Evolutionary conservation across 1,140 invertebrate species (phyloP), one percentile per base, ranked within the genome.

Genomic region (Drosophila nikananu): DNA sequence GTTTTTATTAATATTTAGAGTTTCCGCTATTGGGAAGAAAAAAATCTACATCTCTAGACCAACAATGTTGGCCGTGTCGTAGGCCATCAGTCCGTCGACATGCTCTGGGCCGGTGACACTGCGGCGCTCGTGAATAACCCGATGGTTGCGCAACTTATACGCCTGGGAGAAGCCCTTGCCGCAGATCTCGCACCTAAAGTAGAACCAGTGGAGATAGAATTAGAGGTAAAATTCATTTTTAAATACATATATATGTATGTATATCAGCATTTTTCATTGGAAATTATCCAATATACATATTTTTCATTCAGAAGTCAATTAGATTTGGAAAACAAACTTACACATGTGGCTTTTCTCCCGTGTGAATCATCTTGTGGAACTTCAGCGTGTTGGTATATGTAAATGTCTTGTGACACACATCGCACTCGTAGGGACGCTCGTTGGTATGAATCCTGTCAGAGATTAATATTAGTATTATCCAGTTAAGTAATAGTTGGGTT

Each of bases 321-420:
- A 17, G 8, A 48, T 25, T 25, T 51, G 17, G 6, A n/a, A 8
- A 12, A 6, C 6, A 27, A 23, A 91, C 91, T 87, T 92, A 92
- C 91, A 92, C 91, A 72, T 90, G 86, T 0, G 91, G 91, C 58
- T 92, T 92, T 32, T 92, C 91, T 5, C 91, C 91, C 1, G 91
- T 92, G 54, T 92, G 91, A 46, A 92, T 92, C 91, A 92, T 92
- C 57, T 92, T 92, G 62, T 92, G 91, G 72, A 92, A 91, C 76
- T 92, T 92, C 17, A 92, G 55, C 6, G 91, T 92, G 55, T 92
- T 91, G 2, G 91, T 94, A 83, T 95, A 94, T 15, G 94, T 95
- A 64, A 95, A 95, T n/a, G 94, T 94, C 80, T 95, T 95, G 23
- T 94, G 94, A 75, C 94, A 95, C 60, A 94, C 94, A 60, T 93